Evolutionary conservation across 2,888 invertebrate species (phyloP).

Genomic region (Tipula vernalis): DNA sequence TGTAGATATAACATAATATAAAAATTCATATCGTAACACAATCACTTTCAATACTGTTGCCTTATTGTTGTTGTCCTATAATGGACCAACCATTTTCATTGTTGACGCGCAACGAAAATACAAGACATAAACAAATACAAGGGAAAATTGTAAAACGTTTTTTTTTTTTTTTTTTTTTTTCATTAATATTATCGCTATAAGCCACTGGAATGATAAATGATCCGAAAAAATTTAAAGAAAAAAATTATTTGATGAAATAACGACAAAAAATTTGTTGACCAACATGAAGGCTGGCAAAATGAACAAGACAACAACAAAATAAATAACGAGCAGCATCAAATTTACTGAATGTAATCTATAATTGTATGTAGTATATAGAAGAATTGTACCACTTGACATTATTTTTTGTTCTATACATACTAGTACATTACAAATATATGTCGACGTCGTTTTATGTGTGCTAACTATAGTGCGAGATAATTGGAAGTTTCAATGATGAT

Average conservation of each 20-base stretch:
- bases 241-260: neutral
- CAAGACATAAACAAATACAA: neutral
- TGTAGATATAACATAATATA: neutral
- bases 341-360: neutral
- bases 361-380: neutral
- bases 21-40: neutral
- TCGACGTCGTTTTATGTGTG: neutral
- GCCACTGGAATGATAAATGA: neutral
- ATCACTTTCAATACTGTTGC: neutral
- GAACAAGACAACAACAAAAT: neutral
- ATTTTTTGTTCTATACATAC: neutral
- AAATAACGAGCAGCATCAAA: neutral
- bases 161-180: too few relatives aligned
- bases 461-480: neutral
- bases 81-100: neutral
- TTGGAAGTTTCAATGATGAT: slow-evolving; percentile 4
- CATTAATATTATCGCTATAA: neutral
- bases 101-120: neutral
- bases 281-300: neutral
- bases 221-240: neutral
- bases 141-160: neutral
- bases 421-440: neutral
- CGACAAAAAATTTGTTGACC: neutral
- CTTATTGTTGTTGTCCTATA: neutral
- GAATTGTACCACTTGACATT: neutral